phyloP scores from a whole-genome alignment of 2,113 vertebrate species.

The Microcebus ravelobensis region DNA sequence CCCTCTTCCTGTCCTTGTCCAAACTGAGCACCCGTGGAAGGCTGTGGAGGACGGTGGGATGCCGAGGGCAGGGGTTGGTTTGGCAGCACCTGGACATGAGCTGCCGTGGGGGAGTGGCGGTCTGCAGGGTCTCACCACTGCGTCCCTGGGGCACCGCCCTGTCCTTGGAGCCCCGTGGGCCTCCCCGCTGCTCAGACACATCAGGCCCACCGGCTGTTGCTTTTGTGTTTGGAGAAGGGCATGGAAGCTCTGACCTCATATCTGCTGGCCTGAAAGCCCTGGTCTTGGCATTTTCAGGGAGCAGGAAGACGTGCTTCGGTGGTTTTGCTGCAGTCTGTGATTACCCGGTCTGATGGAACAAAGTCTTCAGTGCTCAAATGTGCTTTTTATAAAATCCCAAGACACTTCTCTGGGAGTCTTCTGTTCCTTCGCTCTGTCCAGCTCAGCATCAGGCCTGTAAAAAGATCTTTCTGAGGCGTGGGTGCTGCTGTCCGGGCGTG shows the following conservation, averaged over 20 bases:
- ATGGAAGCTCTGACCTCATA: not conserved
- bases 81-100: not conserved
- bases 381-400: not conserved
- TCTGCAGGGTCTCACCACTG: accelerated
- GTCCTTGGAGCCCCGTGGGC: not conserved
- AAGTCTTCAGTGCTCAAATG: not conserved
- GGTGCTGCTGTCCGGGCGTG: not conserved
- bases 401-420: not conserved
- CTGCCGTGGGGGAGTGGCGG: not conserved
- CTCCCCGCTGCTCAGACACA: accelerated
- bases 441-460: not conserved
- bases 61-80: accelerated
- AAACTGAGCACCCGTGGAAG: not conserved
- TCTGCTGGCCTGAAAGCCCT: not conserved
- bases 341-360: not conserved
- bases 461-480: not conserved
- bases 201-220: not conserved
- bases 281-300: not conserved
- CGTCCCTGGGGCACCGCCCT: accelerated
- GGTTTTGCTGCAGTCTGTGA: not conserved
- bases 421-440: not conserved
- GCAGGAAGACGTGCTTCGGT: not conserved
- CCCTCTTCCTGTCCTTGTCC: not conserved
- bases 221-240: not conserved
- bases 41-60: not conserved